Conservation (phyloP, 1,140 invertebrate species). For the Meloidogyne chitwoodi region DNA sequence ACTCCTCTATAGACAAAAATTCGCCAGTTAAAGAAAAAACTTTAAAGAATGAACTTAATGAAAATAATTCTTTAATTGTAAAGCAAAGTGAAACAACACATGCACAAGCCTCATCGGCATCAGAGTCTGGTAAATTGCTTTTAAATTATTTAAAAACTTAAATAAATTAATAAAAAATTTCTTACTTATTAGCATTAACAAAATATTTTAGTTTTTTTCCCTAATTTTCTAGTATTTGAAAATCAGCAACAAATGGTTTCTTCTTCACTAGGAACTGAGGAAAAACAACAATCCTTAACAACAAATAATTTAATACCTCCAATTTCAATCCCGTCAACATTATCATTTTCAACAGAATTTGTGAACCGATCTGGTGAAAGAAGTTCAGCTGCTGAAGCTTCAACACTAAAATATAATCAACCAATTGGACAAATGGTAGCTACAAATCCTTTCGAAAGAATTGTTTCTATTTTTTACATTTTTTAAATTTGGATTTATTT, state of each 20-base stretch:
- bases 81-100: neutral
- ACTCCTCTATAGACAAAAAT: neutral
- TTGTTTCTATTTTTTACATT: slow-evolving; percentile 9
- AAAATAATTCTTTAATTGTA: neutral
- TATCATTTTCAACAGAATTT: neutral
- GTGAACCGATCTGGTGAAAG: neutral
- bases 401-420: neutral
- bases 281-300: neutral
- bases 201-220: too few relatives aligned
- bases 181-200: too few relatives aligned
- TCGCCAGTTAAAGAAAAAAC: neutral
- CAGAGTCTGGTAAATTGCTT: neutral
- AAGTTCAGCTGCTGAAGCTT: neutral
- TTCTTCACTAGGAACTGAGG: neutral
- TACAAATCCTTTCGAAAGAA: neutral
- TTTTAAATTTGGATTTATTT: neutral
- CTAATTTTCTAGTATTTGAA: neutral
- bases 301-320: neutral
- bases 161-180: too few relatives aligned
- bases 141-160: too few relatives aligned
- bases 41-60: neutral
- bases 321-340: neutral
- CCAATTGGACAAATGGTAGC: neutral
- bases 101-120: neutral
- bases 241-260: neutral